Evolutionary conservation across 2,888 invertebrate genomes (phyloP).

Genomic region (Ectropis crepuscularia): DNA sequence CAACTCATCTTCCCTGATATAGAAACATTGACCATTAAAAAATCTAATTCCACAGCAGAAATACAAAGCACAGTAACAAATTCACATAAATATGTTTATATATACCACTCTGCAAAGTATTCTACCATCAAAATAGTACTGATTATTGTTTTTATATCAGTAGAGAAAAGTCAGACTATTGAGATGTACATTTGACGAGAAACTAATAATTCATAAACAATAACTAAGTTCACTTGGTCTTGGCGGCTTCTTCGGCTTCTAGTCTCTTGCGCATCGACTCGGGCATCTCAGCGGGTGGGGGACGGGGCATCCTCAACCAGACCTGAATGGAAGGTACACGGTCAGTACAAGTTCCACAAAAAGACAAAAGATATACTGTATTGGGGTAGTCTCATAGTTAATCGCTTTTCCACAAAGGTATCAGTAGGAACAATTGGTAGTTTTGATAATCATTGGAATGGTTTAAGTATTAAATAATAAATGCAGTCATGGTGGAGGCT

Average conservation of each 20-base stretch:
- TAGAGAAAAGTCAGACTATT: not conserved
- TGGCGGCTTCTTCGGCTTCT: slow-evolving; percentile 72
- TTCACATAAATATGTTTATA: too few relatives aligned
- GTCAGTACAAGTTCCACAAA: not conserved
- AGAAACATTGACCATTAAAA: too few relatives aligned
- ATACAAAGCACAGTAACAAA: too few relatives aligned
- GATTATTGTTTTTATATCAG: too few relatives aligned
- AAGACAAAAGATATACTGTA: too few relatives aligned
- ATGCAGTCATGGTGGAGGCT: too few relatives aligned
- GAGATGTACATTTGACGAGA: slow-evolving; percentile 19
- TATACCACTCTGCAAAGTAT: not conserved
- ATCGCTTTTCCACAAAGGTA: too few relatives aligned
- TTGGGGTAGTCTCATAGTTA: slow-evolving; percentile 51
- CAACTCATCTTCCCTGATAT: too few relatives aligned
- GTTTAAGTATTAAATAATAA: too few relatives aligned
- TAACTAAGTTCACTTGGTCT: slow-evolving; percentile 61
- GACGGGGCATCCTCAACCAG: slow-evolving; percentile 93
- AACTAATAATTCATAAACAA: slow-evolving; percentile 24
- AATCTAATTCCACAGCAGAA: too few relatives aligned
- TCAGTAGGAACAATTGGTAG: too few relatives aligned
- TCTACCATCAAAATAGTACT: not conserved
- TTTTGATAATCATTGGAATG: too few relatives aligned
- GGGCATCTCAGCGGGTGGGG: slow-evolving; percentile 98
- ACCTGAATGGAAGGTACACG: slow-evolving; percentile 66
- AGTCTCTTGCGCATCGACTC: slow-evolving; percentile 93